Evolutionary conservation across 1,140 invertebrate species (phyloP).

Genomic region (Oryzaephilus surinamensis): DNA sequence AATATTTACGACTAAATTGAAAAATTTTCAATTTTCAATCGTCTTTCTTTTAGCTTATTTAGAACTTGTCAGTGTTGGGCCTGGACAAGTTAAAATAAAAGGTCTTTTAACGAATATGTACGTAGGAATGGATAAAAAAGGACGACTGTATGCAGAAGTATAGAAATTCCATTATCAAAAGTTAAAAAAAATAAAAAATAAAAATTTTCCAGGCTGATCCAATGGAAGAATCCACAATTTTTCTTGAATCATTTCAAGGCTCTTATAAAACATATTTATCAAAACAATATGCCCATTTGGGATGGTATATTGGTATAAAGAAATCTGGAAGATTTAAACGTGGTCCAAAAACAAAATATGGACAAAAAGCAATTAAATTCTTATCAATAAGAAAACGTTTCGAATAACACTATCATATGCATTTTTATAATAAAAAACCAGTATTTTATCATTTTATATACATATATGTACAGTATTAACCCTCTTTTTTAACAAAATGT

Average conservation of each 20-base stretch:
- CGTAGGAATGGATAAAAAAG: conserved; percentile 51
- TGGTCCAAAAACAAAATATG: conserved; percentile 45
- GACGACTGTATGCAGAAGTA: conserved; percentile 50
- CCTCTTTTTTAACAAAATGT: no score
- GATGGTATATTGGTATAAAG: conserved; percentile 56
- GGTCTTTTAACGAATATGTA: conserved; percentile 46
- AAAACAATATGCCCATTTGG: conserved; percentile 44
- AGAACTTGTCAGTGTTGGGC: conserved; percentile 41
- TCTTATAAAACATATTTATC: conserved; percentile 50
- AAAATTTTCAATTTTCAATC: conserved; percentile 3
- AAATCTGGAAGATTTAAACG: conserved; percentile 50
- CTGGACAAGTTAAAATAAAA: conserved; percentile 45
- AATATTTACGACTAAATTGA: background rate
- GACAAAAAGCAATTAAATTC: conserved; percentile 54
- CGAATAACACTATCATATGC: no score
- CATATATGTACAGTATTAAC: no score
- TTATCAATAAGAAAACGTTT: no score
- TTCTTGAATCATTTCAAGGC: conserved; percentile 46
- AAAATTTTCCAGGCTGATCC: conserved; percentile 33
- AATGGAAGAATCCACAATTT: conserved; percentile 43
- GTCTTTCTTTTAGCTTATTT: conserved; percentile 40
- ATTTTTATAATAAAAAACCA: no score
- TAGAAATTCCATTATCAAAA: conserved; percentile 32
- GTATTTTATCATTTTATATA: no score
- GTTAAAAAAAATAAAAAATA: background rate